A percentile compares a stretch with the other conserved stretches of the same genome.
Conservation (phyloP, 2,888 invertebrate genomes). For the Cerceris rybyensis region DNA sequence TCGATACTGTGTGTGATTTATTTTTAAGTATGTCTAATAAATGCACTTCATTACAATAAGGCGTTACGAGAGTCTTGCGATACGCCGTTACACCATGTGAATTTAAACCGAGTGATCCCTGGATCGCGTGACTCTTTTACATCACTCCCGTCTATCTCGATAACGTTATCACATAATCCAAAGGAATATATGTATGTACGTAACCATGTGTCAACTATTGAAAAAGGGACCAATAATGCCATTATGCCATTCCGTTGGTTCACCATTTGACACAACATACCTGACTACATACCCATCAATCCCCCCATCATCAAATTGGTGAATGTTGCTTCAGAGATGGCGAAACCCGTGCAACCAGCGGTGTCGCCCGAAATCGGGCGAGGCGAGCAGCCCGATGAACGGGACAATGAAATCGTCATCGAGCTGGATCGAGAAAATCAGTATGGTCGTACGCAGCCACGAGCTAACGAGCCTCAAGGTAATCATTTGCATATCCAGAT, state of each 20-base stretch:
- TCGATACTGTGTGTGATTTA: no score
- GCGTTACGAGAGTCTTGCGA: no score
- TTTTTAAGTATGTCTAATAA: no score
- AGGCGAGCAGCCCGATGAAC: conserved; percentile 84
- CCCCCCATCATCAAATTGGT: conserved; percentile 65
- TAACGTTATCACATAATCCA: not conserved
- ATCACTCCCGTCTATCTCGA: not conserved
- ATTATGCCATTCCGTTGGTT: conserved; percentile 15
- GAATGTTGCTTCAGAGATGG: conserved; percentile 80
- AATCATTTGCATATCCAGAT: conserved; percentile 68
- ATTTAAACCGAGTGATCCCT: not conserved
- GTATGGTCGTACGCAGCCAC: conserved; percentile 84
- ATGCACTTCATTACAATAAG: no score
- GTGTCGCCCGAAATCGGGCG: conserved; percentile 82
- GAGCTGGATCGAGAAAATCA: conserved; percentile 87
- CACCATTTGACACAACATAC: conserved; percentile 25
- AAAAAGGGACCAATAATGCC: conserved; percentile 6
- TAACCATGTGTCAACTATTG: conserved; percentile 1
- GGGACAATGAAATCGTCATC: conserved; percentile 86
- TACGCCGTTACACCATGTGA: not conserved
- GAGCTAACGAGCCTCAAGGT: conserved; percentile 82
- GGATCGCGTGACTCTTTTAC: not conserved
- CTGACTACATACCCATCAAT: no score
- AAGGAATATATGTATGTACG: not conserved
- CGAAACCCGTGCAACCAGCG: conserved; percentile 79